phyloP scores from a whole-genome alignment of 1,140 invertebrate genomes.

The Bicyclus anynana region DNA sequence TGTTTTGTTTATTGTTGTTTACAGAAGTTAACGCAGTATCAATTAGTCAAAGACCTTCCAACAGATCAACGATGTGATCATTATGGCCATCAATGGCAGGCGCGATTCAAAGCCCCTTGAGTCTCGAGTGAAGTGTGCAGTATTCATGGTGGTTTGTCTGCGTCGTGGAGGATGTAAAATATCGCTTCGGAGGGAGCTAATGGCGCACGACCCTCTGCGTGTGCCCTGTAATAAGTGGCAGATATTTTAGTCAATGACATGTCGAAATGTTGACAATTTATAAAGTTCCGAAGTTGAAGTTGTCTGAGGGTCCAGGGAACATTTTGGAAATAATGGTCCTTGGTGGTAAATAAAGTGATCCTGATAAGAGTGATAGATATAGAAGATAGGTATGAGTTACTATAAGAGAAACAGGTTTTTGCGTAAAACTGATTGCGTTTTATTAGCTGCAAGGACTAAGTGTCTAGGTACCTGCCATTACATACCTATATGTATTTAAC shows the following conservation, averaged over 20 bases:
- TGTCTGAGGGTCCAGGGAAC: too few species aligned
- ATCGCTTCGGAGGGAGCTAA: constrained; percentile 53
- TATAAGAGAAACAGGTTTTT: too few species aligned
- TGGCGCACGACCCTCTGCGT: constrained; percentile 40
- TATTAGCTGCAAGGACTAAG: too few species aligned
- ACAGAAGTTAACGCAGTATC: constrained; percentile 3
- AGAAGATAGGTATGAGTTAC: too few species aligned
- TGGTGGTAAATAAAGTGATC: too few species aligned
- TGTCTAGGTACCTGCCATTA: too few species aligned
- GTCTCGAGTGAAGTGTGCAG: constrained; percentile 34
- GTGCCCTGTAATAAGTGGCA: constrained; percentile 29
- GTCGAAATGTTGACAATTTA: constrained; percentile 10
- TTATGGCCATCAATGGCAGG: constrained; percentile 55
- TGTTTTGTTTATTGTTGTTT: neutral
- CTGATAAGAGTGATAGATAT: too few species aligned
- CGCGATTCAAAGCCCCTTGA: constrained; percentile 38
- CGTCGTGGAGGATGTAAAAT: constrained; percentile 51
- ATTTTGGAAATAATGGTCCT: too few species aligned
- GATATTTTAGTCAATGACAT: constrained; percentile 12
- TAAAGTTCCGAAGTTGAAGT: neutral
- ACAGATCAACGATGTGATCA: constrained; percentile 47
- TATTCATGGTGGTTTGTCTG: constrained; percentile 54
- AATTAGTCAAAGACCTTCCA: constrained; percentile 25
- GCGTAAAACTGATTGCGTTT: too few species aligned
- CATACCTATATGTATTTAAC: too few species aligned